These are phyloP conservation scores for Melanaphis sacchari DNA, from an alignment of 1,140 invertebrate genomes.

Conservation along the genomic window DNA sequence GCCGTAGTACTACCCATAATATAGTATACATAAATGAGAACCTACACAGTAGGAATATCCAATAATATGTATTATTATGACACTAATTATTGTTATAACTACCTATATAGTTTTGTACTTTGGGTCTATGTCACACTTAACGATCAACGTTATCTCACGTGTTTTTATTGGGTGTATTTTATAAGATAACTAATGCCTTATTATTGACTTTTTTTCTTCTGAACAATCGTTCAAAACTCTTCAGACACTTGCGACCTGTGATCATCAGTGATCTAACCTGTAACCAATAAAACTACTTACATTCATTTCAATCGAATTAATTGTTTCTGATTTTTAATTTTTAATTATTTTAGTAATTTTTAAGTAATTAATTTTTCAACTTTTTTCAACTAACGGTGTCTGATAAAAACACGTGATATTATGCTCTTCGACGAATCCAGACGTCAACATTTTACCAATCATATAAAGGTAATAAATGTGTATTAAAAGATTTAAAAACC, in stretches of 20 bases:
- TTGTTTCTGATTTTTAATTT: background rate
- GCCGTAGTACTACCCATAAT: no score
- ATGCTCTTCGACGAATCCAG: conserved; percentile 55
- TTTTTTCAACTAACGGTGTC: background rate
- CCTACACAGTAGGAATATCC: no score
- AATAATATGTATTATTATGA: background rate
- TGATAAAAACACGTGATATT: conserved; percentile 35
- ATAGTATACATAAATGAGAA: no score
- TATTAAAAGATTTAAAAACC: background rate
- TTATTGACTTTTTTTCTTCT: conserved; percentile 14
- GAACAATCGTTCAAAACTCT: background rate
- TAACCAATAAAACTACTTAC: background rate
- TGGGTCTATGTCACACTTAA: conserved; percentile 17
- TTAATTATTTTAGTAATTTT: background rate
- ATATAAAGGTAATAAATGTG: conserved; percentile 38
- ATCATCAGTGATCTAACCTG: background rate
- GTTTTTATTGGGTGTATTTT: conserved; percentile 35
- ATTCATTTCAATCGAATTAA: background rate
- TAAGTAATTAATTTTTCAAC: background rate
- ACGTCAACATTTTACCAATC: conserved; percentile 49
- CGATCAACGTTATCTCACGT: conserved; percentile 3
- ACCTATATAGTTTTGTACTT: conserved; percentile 16
- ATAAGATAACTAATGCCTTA: conserved; percentile 19
- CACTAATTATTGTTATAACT: conserved; percentile 8
- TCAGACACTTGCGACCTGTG: background rate